These are phyloP conservation scores for Balanococcus diminutus DNA, from an alignment of 2,888 invertebrate species.

Conservation along the genomic window DNA sequence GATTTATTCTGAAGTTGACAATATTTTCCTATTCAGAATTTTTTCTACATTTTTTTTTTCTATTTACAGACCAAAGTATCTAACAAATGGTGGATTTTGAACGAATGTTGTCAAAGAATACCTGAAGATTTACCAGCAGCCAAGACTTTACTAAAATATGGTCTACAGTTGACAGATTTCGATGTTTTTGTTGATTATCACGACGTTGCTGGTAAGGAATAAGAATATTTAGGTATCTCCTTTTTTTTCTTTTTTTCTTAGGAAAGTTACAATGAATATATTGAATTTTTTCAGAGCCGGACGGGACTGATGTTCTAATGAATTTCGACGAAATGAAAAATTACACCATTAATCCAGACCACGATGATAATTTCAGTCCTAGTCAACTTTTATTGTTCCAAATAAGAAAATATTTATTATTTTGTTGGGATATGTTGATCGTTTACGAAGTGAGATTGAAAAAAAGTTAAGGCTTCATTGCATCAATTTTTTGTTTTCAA, in stretches of 20 bases:
- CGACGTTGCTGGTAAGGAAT: conserved; percentile 56
- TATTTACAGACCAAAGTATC: conserved; percentile 68
- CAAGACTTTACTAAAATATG: conserved; percentile 74
- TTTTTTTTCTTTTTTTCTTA: no score
- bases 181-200: conserved; percentile 60
- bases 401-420: conserved; percentile 51
- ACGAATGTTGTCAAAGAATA: conserved; percentile 77
- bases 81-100: conserved; percentile 79
- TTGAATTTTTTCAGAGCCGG: conserved; percentile 30
- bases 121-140: conserved; percentile 77
- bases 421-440: conserved; percentile 48
- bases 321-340: conserved; percentile 34
- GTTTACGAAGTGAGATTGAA: conserved; percentile 45
- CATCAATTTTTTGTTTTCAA: not conserved
- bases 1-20: conserved; percentile 32
- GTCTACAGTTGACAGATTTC: conserved; percentile 71
- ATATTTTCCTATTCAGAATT: not conserved
- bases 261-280: not conserved
- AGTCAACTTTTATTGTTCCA: conserved; percentile 52
- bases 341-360: conserved; percentile 2
- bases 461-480: not conserved
- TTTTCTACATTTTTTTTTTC: not conserved
- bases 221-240: no score
- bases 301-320: not conserved
- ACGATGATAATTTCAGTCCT: conserved; percentile 33